phyloP scores from a whole-genome alignment of 1,140 invertebrate genomes.

The Drosophila repletoides region DNA sequence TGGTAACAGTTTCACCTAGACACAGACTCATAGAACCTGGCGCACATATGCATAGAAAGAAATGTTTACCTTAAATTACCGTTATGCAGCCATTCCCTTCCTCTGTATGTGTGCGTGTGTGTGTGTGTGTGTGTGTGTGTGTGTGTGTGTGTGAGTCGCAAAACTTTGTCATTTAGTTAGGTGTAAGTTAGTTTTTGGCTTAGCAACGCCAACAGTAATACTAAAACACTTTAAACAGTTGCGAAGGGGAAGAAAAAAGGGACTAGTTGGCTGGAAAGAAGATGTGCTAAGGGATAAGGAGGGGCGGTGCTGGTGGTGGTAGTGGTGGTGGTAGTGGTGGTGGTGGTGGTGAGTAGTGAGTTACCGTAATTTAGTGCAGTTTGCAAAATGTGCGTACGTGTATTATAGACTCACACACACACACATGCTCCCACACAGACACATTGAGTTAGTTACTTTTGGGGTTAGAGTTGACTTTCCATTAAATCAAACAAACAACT shows the following conservation, averaged over 20 bases:
- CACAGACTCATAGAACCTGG: background rate
- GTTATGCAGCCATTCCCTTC: constrained; percentile 22
- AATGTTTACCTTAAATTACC: constrained; percentile 58
- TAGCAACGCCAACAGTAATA: constrained; percentile 57
- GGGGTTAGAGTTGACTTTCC: constrained; percentile 32
- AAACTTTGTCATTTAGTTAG: constrained; percentile 79
- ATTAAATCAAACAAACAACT: constrained; percentile 40
- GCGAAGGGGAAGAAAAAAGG: constrained; percentile 9
- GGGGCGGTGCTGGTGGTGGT: background rate
- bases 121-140: constrained; percentile 19
- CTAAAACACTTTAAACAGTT: constrained; percentile 72
- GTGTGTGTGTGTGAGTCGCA: constrained; percentile 33
- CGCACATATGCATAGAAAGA: constrained; percentile 47
- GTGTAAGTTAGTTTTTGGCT: constrained; percentile 78
- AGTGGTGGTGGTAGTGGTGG: constrained; percentile 14
- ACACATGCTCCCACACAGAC: constrained; percentile 8
- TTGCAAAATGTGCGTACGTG: constrained; percentile 73
- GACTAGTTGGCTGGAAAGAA: background rate
- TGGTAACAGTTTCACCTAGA: constrained; percentile 44
- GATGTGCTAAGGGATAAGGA: background rate
- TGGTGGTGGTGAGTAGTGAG: constrained; percentile 27
- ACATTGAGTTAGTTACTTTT: constrained; percentile 31
- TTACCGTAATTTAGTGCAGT: constrained; percentile 72
- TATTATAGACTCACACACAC: constrained; percentile 34
- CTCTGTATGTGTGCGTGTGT: background rate